A percentile compares a stretch with the other conserved stretches of the same genome.
These are phyloP conservation scores for Bimastos eiseni DNA, from an alignment of 2,888 invertebrate species.

Conservation along the genomic window DNA sequence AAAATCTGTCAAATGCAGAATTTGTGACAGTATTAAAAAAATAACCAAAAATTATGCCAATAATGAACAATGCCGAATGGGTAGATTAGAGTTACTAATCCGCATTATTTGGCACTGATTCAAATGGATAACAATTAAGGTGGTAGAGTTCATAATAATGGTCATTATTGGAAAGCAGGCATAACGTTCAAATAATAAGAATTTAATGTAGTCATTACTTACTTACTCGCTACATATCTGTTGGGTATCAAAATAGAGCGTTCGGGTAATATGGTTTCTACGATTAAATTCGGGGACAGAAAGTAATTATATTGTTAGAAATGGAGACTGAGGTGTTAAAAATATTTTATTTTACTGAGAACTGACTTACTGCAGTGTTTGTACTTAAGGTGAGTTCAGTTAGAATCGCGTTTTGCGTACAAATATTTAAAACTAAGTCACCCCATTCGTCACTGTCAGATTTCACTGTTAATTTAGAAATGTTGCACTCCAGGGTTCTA, in stretches of 20 bases:
- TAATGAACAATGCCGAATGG: too few species aligned
- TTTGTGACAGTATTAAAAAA: too few species aligned
- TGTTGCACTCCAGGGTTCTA: not conserved
- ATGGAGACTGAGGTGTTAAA: not conserved
- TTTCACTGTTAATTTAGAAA: not conserved
- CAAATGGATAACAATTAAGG: too few species aligned
- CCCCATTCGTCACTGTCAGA: not conserved
- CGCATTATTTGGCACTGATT: too few species aligned
- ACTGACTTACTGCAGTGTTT: not conserved
- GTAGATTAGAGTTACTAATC: too few species aligned
- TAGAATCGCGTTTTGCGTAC: not conserved
- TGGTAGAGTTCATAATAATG: too few species aligned
- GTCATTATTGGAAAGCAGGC: too few species aligned
- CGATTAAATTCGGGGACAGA: not conserved
- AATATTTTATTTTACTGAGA: not conserved
- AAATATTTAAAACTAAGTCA: not conserved
- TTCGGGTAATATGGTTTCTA: not conserved
- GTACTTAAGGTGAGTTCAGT: slow-evolving; percentile 4
- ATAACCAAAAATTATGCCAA: too few species aligned
- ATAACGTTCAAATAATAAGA: not conserved
- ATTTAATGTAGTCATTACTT: not conserved
- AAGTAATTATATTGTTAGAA: not conserved
- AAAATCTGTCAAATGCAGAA: too few species aligned
- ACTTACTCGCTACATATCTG: not conserved
- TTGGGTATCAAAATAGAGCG: not conserved